A percentile compares a stretch with the other conserved stretches of the same genome.
Evolutionary conservation across 1,140 invertebrate species (phyloP).

Genomic region (Myzus persicae): DNA sequence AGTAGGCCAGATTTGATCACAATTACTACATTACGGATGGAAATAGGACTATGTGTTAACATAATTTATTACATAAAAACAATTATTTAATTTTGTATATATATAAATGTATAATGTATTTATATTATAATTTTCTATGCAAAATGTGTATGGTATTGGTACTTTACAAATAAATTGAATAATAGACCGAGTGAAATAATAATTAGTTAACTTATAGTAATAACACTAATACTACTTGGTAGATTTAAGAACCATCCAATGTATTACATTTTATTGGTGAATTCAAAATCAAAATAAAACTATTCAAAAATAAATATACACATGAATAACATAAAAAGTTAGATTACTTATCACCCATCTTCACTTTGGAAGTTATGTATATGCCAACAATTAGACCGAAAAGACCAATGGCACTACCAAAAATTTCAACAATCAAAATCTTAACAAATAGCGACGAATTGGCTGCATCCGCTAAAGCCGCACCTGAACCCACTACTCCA

Average conservation of each 20-base stretch:
- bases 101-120: not conserved
- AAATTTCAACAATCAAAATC: constrained; percentile 98
- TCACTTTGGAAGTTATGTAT: constrained; percentile 81
- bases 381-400: constrained; percentile 98
- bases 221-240: constrained; percentile 7
- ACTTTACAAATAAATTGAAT: not conserved
- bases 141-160: not conserved
- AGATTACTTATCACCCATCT: constrained; percentile 68
- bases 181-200: not conserved
- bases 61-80: constrained; percentile 6
- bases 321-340: not conserved
- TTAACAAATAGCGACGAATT: constrained; percentile 95
- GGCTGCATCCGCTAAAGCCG: constrained; percentile 94
- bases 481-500: constrained; percentile 94
- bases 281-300: constrained; percentile 28
- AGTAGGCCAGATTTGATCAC: not conserved
- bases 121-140: not conserved
- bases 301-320: constrained; percentile 29
- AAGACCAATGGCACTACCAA: constrained; percentile 96
- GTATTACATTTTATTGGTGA: not conserved
- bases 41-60: not conserved
- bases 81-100: not conserved
- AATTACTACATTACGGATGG: not conserved
- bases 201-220: constrained; percentile 3
- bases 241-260: not conserved